Evolutionary conservation across 37 sponge, comb jelly and placozoan species (phyloP).

Genomic region (Cliona cf. orientalis): DNA sequence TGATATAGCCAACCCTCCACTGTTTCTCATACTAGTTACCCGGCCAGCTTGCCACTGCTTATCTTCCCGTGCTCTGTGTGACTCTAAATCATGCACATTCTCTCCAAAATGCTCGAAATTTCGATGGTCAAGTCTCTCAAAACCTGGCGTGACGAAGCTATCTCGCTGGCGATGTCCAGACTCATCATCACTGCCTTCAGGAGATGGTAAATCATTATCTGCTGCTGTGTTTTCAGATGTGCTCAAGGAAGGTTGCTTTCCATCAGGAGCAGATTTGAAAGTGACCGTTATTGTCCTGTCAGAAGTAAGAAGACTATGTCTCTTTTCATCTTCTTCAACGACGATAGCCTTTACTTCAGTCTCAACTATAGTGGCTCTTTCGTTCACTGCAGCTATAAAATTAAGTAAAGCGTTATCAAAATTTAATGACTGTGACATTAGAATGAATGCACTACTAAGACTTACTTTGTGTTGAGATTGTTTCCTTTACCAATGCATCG

Average conservation of each 20-base stretch:
- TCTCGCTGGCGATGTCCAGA: background rate
- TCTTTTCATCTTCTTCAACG: no score
- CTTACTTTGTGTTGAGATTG: no score
- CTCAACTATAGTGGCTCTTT: no score
- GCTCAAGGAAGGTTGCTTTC: slow-evolving; percentile 29
- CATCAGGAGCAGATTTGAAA: slow-evolving; percentile 2
- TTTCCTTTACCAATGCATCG: no score
- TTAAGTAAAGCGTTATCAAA: no score
- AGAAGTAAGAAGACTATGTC: slow-evolving; percentile 25
- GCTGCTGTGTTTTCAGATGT: slow-evolving; percentile 7
- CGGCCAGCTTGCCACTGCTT: background rate
- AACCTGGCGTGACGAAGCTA: slow-evolving; percentile 27
- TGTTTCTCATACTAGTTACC: background rate
- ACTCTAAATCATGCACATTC: slow-evolving; percentile 8
- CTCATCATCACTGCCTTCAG: slow-evolving; percentile 25
- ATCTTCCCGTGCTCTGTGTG: slow-evolving; percentile 5
- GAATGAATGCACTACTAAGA: no score
- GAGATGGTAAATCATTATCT: slow-evolving; percentile 25
- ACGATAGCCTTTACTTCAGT: no score
- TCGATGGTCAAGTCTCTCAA: slow-evolving; percentile 6
- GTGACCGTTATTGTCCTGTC: slow-evolving; percentile 35
- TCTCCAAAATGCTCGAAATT: slow-evolving; percentile 36
- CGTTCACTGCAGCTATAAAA: no score
- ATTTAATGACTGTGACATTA: no score
- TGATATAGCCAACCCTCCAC: background rate